Percentiles rank a stretch among this genome's conserved stretches.
Conservation (phyloP, 2,797 vertebrate genomes). For the Euthynnus affinis region DNA sequence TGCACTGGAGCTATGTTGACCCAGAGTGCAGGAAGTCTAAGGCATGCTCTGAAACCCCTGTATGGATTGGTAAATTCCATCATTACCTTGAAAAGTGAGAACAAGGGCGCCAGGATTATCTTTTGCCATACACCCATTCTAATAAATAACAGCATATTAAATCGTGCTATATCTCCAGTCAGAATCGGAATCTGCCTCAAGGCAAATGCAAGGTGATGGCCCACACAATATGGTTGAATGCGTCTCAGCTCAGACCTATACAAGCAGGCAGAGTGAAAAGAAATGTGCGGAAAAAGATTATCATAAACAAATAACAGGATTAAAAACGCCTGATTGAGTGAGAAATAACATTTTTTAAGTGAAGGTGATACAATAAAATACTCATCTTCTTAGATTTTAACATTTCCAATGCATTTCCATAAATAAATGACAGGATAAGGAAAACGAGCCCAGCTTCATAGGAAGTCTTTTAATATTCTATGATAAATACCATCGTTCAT, state of each 20-base stretch:
- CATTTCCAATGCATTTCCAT: constrained; percentile 46
- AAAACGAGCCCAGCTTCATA: constrained; percentile 44
- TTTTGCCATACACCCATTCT: constrained; percentile 75
- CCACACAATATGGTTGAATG: constrained; percentile 57
- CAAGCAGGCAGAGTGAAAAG: constrained; percentile 33
- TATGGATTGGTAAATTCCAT: constrained; percentile 72
- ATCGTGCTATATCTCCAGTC: constrained; percentile 72
- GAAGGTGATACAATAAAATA: constrained; percentile 52
- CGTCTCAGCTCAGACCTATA: constrained; percentile 48
- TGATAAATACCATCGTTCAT: constrained; percentile 68
- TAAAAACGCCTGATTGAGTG: constrained; percentile 51
- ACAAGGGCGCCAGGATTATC: constrained; percentile 81
- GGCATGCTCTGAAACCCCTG: constrained; percentile 54
- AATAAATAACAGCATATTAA: constrained; percentile 83
- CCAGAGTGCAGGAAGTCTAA: constrained; percentile 35
- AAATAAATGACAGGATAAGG: constrained; percentile 47
- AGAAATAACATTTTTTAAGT: constrained; percentile 60
- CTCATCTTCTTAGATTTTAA: constrained; percentile 38
- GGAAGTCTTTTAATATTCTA: constrained; percentile 59
- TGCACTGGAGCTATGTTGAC: constrained; percentile 58
- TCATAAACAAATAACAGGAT: constrained; percentile 57
- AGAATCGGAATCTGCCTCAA: constrained; percentile 71
- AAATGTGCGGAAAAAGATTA: constrained; percentile 30
- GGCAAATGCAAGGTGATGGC: constrained; percentile 55
- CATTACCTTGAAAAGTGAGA: constrained; percentile 82